Evolutionary conservation across 2,113 vertebrate genomes (phyloP).

Genomic region (Xiphophorus hellerii): DNA sequence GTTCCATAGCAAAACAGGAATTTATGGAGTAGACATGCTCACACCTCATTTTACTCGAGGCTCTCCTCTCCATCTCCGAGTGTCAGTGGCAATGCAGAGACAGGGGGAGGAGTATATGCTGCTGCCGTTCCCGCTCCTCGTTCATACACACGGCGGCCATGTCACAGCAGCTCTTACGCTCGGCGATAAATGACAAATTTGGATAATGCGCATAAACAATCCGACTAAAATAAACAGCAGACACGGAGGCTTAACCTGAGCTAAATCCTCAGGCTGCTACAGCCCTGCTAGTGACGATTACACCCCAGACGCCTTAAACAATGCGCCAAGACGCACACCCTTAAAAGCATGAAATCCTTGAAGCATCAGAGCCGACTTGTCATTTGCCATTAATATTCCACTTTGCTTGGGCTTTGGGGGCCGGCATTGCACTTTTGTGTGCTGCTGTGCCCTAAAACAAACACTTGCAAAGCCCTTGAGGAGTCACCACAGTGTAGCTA

Average conservation of each 20-base stretch:
- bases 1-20: constrained; percentile 76
- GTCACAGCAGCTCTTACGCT: constrained; percentile 79
- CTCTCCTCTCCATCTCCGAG: constrained; percentile 69
- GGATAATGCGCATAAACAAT: constrained; percentile 77
- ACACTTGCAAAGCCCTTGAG: constrained; percentile 73
- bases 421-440: constrained; percentile 58
- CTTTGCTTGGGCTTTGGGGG: constrained; percentile 70
- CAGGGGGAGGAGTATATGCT: constrained; percentile 61
- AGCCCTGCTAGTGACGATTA: constrained; percentile 79
- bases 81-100: constrained; percentile 65
- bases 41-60: constrained; percentile 75
- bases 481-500: constrained; percentile 64
- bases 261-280: constrained; percentile 77
- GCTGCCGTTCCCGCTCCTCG: constrained; percentile 69
- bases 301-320: constrained; percentile 79
- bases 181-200: constrained; percentile 79
- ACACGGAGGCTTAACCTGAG: constrained; percentile 77
- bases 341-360: constrained; percentile 81
- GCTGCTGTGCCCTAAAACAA: constrained; percentile 71
- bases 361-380: constrained; percentile 77
- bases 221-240: constrained; percentile 75
- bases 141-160: constrained; percentile 64
- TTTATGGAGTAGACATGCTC: constrained; percentile 64
- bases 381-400: constrained; percentile 81
- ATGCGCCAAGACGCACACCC: constrained; percentile 80